Base-by-base conservation (phyloP, 2,113 vertebrate genomes). In the Hippolais icterina region DNA sequence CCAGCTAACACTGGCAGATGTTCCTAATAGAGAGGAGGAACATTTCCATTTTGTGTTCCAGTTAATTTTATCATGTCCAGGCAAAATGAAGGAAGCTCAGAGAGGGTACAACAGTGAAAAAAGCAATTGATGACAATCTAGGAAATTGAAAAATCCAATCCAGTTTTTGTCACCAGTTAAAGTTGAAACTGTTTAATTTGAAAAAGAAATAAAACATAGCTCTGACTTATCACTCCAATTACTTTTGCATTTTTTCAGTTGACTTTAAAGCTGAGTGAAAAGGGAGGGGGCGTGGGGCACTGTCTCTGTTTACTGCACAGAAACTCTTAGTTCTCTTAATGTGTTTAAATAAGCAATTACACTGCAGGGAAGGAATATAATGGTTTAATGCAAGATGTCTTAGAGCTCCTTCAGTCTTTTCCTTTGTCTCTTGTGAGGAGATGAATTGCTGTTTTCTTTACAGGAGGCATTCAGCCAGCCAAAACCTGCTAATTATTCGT, bases 151-250 rank as follows among this genome's bases (percentile, higher is more conserved):
- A 94, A 94, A 89, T 93, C 44, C 35, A 63, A 11, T 94, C 85
- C 22, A 10, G 8, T 88, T 89, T 90, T 78, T 89, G n/a, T 60
- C 61, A 68, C 61, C 15, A 76, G 53, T 82, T 81, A 82, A 90
- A 91, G 78, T 60, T 90, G 90, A 93, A 95, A 63, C 28, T 25
- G 28, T 93, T 89, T 96, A 87, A 96, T 91, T 96, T 89, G 59
- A 64, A 84, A 77, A 82, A 86, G 41, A 90, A 89, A 75, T 53
- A 89, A 88, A 88, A 80, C 44, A n/a, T 15, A 68, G 41, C 44
- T 93, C 52, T 91, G 70, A 66, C 71, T 96, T 97, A 95, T 96
- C 78, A 70, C 35, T 74, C 24, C 88, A 93, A 96, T 94, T 93
- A 49, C 75, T 94, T 96, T 54, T 95, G 71, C 75, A 35, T 94